phyloP scores from a whole-genome alignment of 1,140 invertebrate genomes.

The Bombus confusus region DNA sequence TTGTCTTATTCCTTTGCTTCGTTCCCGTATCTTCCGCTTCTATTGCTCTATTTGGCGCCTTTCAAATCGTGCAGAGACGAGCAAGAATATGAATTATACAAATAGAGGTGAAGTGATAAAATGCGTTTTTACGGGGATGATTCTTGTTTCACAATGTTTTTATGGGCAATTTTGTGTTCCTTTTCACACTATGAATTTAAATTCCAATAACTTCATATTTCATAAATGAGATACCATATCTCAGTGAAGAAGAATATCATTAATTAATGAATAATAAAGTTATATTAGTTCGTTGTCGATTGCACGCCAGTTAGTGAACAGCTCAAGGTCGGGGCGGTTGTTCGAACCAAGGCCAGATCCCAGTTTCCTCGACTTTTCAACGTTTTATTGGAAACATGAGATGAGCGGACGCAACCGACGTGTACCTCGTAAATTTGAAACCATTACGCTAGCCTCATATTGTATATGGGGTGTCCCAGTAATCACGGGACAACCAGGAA shows the following conservation, averaged over 20 bases:
- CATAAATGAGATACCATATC: background rate
- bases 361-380: slow-evolving; percentile 39
- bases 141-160: background rate
- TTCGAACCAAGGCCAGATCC: slow-evolving; percentile 32
- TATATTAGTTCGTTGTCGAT: background rate
- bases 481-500: background rate
- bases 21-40: background rate
- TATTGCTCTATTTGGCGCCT: background rate
- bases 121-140: background rate
- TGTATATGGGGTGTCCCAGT: background rate
- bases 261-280: background rate
- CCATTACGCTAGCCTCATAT: background rate
- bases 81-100: background rate
- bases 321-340: slow-evolving; percentile 18
- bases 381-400: slow-evolving; percentile 29
- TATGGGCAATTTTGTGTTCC: background rate
- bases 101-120: background rate
- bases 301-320: background rate
- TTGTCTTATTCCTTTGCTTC: background rate
- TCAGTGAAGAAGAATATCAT: background rate
- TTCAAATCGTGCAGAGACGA: too few relatives aligned
- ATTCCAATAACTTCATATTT: background rate
- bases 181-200: background rate
- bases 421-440: slow-evolving; percentile 11
- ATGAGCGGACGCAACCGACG: background rate